These are phyloP conservation scores for Chrysemys picta DNA, from an alignment of 2,113 vertebrate species.

Conservation along the genomic window DNA sequence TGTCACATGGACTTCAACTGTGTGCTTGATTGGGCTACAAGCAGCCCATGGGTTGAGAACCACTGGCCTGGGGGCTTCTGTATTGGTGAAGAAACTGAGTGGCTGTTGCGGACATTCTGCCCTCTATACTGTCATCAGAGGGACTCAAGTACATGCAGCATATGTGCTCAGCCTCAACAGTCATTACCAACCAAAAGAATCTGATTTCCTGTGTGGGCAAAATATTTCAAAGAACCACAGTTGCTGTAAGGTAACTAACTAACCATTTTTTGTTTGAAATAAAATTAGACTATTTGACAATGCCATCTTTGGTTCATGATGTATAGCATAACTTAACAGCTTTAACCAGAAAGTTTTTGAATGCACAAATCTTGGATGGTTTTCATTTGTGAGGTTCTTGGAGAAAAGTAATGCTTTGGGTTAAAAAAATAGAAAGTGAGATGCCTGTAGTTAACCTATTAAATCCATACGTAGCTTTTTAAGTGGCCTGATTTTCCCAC, in stretches of 20 bases:
- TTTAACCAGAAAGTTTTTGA: not conserved
- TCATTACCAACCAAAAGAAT: not conserved
- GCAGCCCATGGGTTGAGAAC: too few species aligned
- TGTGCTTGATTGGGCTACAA: too few species aligned
- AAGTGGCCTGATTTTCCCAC: not conserved
- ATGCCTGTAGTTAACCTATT: not conserved
- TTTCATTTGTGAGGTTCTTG: not conserved
- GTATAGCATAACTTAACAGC: not conserved
- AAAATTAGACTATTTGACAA: not conserved
- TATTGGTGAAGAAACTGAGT: too few species aligned
- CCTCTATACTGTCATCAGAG: too few species aligned
- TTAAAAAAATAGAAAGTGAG: not conserved
- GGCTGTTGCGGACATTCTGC: too few species aligned
- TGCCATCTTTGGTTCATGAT: not conserved
- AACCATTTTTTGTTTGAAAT: not conserved
- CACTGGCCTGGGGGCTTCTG: too few species aligned
- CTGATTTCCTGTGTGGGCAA: not conserved
- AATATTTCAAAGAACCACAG: not conserved
- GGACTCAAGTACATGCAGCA: not conserved
- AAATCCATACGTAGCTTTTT: not conserved
- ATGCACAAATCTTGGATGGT: not conserved
- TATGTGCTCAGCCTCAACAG: too few species aligned
- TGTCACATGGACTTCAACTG: too few species aligned
- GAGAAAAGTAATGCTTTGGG: not conserved
- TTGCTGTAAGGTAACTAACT: not conserved